phyloP scores from a whole-genome alignment of 2,888 invertebrate genomes.

The Altica lythri region DNA sequence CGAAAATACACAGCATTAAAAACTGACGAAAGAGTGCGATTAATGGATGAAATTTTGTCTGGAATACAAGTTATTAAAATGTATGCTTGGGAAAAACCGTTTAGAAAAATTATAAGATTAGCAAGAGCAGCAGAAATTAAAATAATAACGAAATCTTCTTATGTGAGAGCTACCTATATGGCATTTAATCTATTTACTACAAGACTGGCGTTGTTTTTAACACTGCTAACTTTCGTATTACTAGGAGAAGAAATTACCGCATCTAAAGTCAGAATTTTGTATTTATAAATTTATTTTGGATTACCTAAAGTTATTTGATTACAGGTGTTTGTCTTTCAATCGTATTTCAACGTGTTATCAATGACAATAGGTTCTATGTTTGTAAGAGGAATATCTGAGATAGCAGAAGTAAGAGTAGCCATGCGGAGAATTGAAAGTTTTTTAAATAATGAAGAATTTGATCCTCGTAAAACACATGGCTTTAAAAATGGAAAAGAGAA shows the following conservation, averaged over 20 bases:
- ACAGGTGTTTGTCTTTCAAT: constrained; percentile 61
- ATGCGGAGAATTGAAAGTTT: constrained; percentile 55
- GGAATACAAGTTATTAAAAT: constrained; percentile 88
- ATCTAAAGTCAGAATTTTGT: constrained; percentile 65
- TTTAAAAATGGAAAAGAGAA: constrained; percentile 41
- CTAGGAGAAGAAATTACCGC: constrained; percentile 69
- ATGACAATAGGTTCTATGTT: constrained; percentile 64
- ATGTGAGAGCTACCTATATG: constrained; percentile 69
- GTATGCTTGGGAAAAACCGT: constrained; percentile 76
- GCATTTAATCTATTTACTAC: constrained; percentile 81
- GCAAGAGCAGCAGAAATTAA: constrained; percentile 62
- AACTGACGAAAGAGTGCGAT: constrained; percentile 86
- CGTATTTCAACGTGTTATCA: constrained; percentile 61
- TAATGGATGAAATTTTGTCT: constrained; percentile 93
- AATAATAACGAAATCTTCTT: constrained; percentile 65
- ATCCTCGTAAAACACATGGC: constrained; percentile 4
- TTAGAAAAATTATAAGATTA: constrained; percentile 64
- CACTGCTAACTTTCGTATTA: constrained; percentile 72
- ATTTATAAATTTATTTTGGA: too few relatives aligned
- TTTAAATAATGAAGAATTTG: constrained; percentile 50
- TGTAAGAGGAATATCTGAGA: constrained; percentile 57
- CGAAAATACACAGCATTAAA: constrained; percentile 79
- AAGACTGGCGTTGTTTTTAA: constrained; percentile 75
- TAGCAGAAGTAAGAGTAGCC: constrained; percentile 57
- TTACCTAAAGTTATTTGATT: too few relatives aligned